phyloP scores from a whole-genome alignment of 1,140 invertebrate species.

The Panagrolaimus sp. region DNA sequence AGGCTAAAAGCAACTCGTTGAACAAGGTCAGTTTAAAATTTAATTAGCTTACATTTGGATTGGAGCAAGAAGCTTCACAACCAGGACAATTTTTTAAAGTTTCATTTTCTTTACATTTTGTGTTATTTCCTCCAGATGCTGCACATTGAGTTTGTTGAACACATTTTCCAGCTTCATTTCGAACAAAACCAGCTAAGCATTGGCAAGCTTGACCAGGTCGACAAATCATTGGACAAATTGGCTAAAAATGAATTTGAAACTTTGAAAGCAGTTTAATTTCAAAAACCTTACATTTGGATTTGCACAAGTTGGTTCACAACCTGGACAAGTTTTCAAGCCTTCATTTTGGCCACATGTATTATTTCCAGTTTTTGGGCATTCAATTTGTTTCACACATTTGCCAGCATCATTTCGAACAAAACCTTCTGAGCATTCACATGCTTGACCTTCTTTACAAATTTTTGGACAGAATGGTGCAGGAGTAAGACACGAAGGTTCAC shows the following conservation, averaged over 20 bases:
- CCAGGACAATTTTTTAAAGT: too few relatives aligned
- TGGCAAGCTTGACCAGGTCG: background rate
- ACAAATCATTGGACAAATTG: background rate
- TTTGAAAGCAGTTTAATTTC: too few relatives aligned
- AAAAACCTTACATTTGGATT: background rate
- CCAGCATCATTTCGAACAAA: background rate
- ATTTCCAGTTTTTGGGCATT: too few relatives aligned
- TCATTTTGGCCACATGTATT: background rate
- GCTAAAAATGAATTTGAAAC: too few relatives aligned
- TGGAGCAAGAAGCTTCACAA: background rate
- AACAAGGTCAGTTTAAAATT: too few relatives aligned
- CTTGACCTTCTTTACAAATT: background rate
- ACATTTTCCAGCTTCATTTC: background rate
- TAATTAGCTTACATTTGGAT: background rate
- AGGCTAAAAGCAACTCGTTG: too few relatives aligned
- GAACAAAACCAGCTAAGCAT: background rate
- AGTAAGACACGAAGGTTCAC: background rate
- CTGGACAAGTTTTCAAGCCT: background rate
- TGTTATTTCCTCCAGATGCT: background rate
- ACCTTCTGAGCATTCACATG: background rate
- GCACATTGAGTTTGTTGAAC: background rate
- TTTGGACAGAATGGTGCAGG: background rate
- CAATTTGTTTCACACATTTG: background rate
- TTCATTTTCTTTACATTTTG: too few relatives aligned
- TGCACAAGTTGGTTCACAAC: constrained; percentile 1